Conservation (phyloP, 2,797 vertebrate genomes). For the Arnoldichthys spilopterus region DNA sequence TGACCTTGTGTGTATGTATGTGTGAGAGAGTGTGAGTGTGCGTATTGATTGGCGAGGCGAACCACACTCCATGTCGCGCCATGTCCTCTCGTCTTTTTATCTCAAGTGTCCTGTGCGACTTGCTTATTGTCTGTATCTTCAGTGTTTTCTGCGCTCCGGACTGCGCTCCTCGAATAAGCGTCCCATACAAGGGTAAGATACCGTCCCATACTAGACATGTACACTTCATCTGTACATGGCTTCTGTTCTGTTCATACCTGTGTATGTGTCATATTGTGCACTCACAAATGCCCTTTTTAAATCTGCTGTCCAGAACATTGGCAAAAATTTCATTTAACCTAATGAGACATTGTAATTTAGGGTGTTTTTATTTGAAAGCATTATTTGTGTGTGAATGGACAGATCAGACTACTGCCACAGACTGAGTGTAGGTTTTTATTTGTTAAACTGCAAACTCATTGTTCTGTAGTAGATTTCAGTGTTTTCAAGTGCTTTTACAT, state of each 20-base stretch:
- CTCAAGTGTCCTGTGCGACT: conserved; percentile 66
- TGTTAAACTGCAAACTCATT: no score
- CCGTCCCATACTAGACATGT: neutral
- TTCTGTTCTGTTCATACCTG: no score
- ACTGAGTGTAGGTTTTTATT: no score
- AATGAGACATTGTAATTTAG: no score
- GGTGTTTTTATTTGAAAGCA: no score
- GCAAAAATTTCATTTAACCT: no score
- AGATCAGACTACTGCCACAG: no score
- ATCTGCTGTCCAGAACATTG: neutral
- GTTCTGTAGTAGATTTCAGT: no score
- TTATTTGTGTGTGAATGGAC: no score
- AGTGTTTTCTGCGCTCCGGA: conserved; percentile 50
- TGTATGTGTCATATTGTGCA: no score
- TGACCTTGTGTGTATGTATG: conserved; percentile 13
- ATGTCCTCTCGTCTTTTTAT: conserved; percentile 62
- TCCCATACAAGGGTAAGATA: conserved; percentile 74
- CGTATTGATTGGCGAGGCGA: neutral
- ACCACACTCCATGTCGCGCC: neutral
- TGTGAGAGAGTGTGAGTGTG: neutral
- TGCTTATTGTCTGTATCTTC: conserved; percentile 63
- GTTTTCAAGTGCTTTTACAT: no score
- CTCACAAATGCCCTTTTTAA: neutral
- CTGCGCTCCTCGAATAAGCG: conserved; percentile 74
- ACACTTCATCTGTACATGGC: neutral